Percentiles rank a stretch among this genome's conserved stretches.
Evolutionary conservation across 2,797 vertebrate genomes (phyloP).

Genomic region (Protonibea diacanthus): DNA sequence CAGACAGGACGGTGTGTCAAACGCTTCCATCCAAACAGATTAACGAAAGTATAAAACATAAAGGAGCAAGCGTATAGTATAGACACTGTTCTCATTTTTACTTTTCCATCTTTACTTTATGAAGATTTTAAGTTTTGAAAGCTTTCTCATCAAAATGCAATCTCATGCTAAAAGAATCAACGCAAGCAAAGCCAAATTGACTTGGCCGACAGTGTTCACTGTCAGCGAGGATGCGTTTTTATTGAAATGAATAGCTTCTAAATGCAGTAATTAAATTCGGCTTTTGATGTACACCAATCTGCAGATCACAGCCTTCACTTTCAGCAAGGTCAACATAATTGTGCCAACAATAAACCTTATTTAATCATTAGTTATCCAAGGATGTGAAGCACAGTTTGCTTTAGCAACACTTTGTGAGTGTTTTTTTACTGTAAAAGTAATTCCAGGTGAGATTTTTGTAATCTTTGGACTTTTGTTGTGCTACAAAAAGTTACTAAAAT

Average conservation of each 20-base stretch:
- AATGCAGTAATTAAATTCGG: slow-evolving; percentile 26
- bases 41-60: not conserved
- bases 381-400: not conserved
- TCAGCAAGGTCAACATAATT: slow-evolving; percentile 15
- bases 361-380: not conserved
- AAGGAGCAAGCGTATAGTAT: not conserved
- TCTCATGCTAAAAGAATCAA: slow-evolving; percentile 21
- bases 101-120: no score
- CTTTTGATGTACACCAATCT: slow-evolving; percentile 4
- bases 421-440: not conserved
- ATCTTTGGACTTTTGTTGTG: no score
- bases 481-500: no score
- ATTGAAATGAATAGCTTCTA: slow-evolving; percentile 37
- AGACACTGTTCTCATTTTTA: not conserved
- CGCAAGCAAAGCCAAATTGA: slow-evolving; percentile 17
- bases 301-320: slow-evolving; percentile 34
- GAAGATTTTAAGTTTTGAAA: not conserved
- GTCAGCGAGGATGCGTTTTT: slow-evolving; percentile 11
- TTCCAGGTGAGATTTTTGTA: no score
- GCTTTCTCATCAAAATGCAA: slow-evolving; percentile 22
- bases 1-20: not conserved
- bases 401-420: not conserved
- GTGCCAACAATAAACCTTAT: slow-evolving; percentile 8
- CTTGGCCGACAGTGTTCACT: slow-evolving; percentile 21
- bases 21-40: not conserved